Evolutionary conservation across 2,113 vertebrate genomes (phyloP), one percentile per base, ranked within the genome.

Genomic region (Aix galericulata): DNA sequence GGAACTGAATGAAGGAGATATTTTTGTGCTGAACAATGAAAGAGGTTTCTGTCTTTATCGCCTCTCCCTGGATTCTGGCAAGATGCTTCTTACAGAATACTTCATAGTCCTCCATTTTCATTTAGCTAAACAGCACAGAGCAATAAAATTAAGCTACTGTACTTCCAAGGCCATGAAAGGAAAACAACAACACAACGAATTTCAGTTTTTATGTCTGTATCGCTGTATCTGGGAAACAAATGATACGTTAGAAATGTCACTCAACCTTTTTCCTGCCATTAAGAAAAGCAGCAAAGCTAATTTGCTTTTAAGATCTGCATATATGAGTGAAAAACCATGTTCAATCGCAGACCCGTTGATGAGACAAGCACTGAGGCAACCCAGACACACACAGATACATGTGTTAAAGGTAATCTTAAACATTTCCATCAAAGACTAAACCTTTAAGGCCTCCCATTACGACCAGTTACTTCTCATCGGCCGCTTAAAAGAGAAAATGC

Each of bases 41-140:
- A 64, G 97, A 94, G 25, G 85, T 80, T 91, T 97, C 94, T 77
- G 58, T 77, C 31, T 94, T 94, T 40, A 97, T 56, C 63, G 94
- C 78, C 86, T 98, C 96, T 72, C 97, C 97, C 93, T 98, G 98
- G 88, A 99, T 97, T 91, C 96, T 82, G 74, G 97, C 95, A 92
- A 99, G 92, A 92, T 97, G 98, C 72, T 96, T 98, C 91, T 97
- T 97, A 91, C 97, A 99, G 96, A 99, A 99, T 64, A 98, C 94
- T 85, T 99, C 98, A 72, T 99, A 99, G 88, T 98, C 98, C 87
- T 99, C 99, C 99, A 99, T 99, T 91, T 96, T 97, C 91, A 95
- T 88, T 73, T 87, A 58, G 31, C 69, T 86, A 74, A 82, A 44
- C 95, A 97, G 77, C 20, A 93, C 79, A 83, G 64, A 81, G 79